These are phyloP conservation scores for Oreohelix idahoensis DNA, from an alignment of 1,140 invertebrate genomes.

Conservation along the genomic window DNA sequence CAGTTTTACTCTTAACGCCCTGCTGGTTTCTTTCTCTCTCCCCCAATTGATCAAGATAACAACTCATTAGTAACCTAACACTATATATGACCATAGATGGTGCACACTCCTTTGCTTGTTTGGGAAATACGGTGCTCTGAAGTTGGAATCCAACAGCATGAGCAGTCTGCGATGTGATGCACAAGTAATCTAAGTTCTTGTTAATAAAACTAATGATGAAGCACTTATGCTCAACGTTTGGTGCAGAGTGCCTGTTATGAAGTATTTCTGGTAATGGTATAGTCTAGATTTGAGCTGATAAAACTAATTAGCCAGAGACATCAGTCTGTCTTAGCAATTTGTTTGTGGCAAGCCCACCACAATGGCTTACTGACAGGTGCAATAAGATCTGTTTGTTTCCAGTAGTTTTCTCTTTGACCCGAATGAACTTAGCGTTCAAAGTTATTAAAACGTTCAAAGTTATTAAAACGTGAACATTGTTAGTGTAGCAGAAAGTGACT, in stretches of 20 bases:
- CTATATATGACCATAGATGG: neutral
- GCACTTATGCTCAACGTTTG: neutral
- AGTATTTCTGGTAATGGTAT: neutral
- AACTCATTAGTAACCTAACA: slow-evolving; percentile 4
- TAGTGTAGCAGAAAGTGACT: too few relatives aligned
- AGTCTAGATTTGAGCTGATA: neutral
- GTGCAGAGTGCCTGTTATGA: neutral
- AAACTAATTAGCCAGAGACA: slow-evolving; percentile 4
- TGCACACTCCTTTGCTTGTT: neutral
- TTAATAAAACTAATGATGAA: neutral
- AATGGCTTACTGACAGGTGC: too few relatives aligned
- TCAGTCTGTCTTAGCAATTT: neutral
- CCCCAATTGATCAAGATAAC: neutral
- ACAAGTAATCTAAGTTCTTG: neutral
- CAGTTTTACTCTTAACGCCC: neutral
- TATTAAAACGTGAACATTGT: too few relatives aligned
- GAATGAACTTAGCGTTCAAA: too few relatives aligned
- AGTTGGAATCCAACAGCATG: neutral
- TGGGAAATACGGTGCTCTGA: neutral
- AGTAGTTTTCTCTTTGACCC: too few relatives aligned
- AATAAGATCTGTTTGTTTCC: too few relatives aligned
- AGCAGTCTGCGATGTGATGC: neutral
- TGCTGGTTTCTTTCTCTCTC: neutral
- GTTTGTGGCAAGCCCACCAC: neutral
- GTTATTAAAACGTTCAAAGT: too few relatives aligned